Percentiles rank a stretch among this genome's conserved stretches.
phyloP scores from a whole-genome alignment of 2,113 vertebrate genomes.

The Heptranchias perlo region DNA sequence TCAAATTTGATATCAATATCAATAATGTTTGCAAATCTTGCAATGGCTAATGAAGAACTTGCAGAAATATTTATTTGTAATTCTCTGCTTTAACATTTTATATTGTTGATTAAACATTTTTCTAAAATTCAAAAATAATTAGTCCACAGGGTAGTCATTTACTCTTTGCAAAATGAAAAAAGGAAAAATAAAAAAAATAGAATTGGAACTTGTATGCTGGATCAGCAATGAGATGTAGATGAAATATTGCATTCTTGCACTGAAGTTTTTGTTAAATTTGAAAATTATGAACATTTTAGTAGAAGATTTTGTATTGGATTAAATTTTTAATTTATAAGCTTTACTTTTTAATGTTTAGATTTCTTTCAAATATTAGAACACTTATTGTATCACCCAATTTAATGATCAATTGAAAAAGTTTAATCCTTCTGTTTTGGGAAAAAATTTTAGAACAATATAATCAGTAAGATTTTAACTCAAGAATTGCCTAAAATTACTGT shows the following conservation, averaged over 20 bases:
- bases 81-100: background rate
- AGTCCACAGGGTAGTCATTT: background rate
- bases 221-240: background rate
- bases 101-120: background rate
- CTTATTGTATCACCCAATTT: background rate
- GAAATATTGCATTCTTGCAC: background rate
- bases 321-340: background rate
- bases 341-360: background rate
- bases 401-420: background rate
- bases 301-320: background rate
- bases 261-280: background rate
- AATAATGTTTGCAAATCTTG: background rate
- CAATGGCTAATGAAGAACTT: background rate
- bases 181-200: background rate
- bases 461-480: background rate
- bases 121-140: background rate
- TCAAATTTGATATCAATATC: background rate
- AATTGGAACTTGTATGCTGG: background rate
- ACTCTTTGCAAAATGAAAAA: background rate
- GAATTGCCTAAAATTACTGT: background rate
- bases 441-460: background rate
- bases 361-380: too few relatives aligned
- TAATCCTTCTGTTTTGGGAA: background rate
- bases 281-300: background rate
- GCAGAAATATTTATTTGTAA: background rate